A percentile compares a stretch with the other conserved stretches of the same genome.
Conservation (phyloP, 2,888 invertebrate genomes). For the Acrocyrtus sp. region DNA sequence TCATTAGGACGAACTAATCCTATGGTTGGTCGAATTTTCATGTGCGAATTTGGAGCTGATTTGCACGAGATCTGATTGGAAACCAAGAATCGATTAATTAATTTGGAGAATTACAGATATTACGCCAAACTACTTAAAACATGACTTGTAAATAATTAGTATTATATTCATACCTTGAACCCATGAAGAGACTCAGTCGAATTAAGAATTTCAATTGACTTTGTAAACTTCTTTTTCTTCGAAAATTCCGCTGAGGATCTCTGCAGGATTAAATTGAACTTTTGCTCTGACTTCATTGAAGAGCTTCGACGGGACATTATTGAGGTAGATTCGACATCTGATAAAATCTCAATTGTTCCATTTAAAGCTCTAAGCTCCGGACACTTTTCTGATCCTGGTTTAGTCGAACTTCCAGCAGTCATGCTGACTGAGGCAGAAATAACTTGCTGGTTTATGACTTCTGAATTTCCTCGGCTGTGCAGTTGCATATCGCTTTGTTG, state of each 20-base stretch:
- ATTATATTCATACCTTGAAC: conserved; percentile 4
- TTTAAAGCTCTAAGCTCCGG: background rate
- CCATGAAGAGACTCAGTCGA: background rate
- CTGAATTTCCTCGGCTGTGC: background rate
- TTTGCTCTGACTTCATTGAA: background rate
- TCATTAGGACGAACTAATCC: conserved; percentile 10
- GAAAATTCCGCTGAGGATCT: background rate
- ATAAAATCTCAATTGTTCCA: background rate
- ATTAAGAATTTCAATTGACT: background rate
- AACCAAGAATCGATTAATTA: background rate
- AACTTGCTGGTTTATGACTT: background rate
- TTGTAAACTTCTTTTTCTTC: background rate
- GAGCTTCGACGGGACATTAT: background rate
- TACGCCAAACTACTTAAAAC: background rate
- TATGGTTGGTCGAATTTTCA: background rate
- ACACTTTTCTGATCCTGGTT: background rate
- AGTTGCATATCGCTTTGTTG: too few relatives aligned
- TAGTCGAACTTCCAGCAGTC: too few relatives aligned
- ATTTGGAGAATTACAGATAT: too few relatives aligned
- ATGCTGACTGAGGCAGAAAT: background rate
- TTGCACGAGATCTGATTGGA: conserved; percentile 2
- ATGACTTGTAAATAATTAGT: too few relatives aligned
- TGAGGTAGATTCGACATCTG: background rate
- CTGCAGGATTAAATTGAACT: background rate
- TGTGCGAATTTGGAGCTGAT: background rate